Conservation (phyloP, 2,888 invertebrate genomes). For the Apomyelois bistriatella region DNA sequence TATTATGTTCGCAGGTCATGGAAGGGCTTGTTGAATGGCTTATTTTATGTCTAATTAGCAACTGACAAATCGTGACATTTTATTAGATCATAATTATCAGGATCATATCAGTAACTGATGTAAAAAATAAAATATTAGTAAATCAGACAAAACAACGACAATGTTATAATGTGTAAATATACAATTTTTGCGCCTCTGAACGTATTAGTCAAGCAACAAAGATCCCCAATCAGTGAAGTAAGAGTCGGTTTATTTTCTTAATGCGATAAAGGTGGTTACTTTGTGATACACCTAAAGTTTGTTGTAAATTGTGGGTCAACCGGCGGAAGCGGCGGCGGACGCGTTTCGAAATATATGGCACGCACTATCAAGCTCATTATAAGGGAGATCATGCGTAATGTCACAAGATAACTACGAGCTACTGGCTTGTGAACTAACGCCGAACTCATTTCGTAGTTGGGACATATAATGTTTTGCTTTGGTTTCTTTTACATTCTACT, state of each 20-base stretch:
- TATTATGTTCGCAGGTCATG: too few species aligned
- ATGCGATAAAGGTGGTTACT: conserved; percentile 12
- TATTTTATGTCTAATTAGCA: too few species aligned
- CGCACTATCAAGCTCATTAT: conserved; percentile 67
- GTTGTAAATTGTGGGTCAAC: conserved; percentile 56
- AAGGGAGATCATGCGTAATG: conserved; percentile 52
- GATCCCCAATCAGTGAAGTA: conserved; percentile 8
- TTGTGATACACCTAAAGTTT: conserved; percentile 34
- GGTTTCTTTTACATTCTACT: too few species aligned
- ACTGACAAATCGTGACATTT: too few species aligned
- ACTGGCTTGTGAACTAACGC: neutral
- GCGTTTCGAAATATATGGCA: conserved; percentile 67
- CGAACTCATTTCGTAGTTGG: neutral
- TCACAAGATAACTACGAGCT: conserved; percentile 38
- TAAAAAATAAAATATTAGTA: too few species aligned
- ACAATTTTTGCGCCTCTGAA: too few species aligned
- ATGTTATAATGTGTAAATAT: neutral
- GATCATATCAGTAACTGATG: too few species aligned
- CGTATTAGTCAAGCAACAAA: conserved; percentile 1
- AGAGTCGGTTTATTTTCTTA: conserved; percentile 7
- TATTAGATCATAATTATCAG: too few species aligned
- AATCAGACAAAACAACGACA: neutral
- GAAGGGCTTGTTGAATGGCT: too few species aligned
- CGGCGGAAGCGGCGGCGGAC: conserved; percentile 66
- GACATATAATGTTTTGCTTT: too few species aligned